phyloP scores from a whole-genome alignment of 2,797 vertebrate genomes.

The Danio albolineatus region DNA sequence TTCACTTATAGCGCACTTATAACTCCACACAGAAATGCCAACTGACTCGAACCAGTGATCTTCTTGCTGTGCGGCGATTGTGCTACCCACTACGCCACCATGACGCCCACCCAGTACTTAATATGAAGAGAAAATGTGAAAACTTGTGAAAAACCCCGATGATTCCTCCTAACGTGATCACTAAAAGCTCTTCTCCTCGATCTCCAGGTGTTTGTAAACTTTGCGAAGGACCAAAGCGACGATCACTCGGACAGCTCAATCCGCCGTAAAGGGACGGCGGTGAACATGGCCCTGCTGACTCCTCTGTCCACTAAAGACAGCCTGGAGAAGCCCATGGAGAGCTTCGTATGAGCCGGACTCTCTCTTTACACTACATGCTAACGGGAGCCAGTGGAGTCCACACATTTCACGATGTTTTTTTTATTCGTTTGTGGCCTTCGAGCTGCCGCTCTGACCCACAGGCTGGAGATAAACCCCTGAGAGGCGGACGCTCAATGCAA shows the following conservation, averaged over 20 bases:
- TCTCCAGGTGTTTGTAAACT: constrained; percentile 95
- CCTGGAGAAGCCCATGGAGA: constrained; percentile 82
- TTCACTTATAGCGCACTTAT: too few species aligned
- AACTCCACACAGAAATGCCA: too few species aligned
- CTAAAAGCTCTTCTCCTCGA: constrained; percentile 42
- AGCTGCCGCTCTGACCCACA: constrained; percentile 13
- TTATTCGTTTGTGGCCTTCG: constrained; percentile 40
- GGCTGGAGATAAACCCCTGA: constrained; percentile 77
- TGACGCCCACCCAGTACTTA: too few species aligned
- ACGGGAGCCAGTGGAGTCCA: constrained; percentile 48
- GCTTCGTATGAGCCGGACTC: constrained; percentile 83
- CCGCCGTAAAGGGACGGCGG: constrained; percentile 83
- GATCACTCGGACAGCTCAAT: constrained; percentile 87
- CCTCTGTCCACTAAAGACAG: constrained; percentile 55
- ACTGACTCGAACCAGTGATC: too few species aligned
- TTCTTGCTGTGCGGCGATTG: too few species aligned
- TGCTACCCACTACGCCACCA: too few species aligned
- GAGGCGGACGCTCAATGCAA: constrained; percentile 91
- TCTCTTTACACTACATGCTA: constrained; percentile 37
- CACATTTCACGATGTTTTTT: constrained; percentile 29
- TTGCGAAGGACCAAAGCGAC: constrained; percentile 97
- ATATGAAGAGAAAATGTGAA: too few species aligned
- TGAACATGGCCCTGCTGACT: constrained; percentile 79
- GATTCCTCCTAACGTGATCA: not conserved
- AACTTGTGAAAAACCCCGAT: too few species aligned